phyloP scores from a whole-genome alignment of 2,797 vertebrate species.

The Acomys russatus region DNA sequence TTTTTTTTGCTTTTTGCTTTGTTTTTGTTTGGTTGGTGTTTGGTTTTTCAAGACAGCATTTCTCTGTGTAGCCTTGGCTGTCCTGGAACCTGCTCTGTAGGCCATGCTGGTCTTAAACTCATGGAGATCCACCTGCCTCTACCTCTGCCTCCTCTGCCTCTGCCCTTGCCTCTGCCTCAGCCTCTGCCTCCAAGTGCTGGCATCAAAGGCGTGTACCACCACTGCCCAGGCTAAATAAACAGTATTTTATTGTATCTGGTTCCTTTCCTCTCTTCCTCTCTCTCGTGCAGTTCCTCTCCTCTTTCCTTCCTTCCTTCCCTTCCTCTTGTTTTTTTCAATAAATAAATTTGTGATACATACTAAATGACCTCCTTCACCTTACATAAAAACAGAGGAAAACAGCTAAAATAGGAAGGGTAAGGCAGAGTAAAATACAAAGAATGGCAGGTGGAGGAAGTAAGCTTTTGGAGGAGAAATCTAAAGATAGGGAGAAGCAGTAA shows the following conservation, averaged over 20 bases:
- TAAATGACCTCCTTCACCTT: neutral
- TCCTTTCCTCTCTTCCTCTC: neutral
- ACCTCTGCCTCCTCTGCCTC: neutral
- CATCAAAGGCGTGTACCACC: neutral
- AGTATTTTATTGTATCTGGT: neutral
- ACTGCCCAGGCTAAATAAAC: neutral
- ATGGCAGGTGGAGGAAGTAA: neutral
- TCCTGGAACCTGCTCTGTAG: neutral
- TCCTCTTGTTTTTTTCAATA: constrained; percentile 15
- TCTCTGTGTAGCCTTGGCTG: neutral
- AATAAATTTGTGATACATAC: constrained; percentile 9
- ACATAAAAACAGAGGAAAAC: neutral
- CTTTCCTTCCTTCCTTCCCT: neutral
- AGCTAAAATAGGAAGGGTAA: neutral
- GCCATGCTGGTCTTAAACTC: neutral
- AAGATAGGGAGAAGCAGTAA: neutral
- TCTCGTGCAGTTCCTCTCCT: neutral
- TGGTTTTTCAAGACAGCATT: neutral
- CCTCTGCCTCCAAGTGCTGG: no score
- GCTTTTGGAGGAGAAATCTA: neutral
- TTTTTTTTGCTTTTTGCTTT: neutral
- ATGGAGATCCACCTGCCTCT: neutral
- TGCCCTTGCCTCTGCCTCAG: neutral
- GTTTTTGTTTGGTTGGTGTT: neutral
- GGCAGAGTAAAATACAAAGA: neutral